A percentile compares a stretch with the other conserved stretches of the same genome.
Evolutionary conservation across 2,888 invertebrate genomes (phyloP).

Genomic region (Timandra comae): DNA sequence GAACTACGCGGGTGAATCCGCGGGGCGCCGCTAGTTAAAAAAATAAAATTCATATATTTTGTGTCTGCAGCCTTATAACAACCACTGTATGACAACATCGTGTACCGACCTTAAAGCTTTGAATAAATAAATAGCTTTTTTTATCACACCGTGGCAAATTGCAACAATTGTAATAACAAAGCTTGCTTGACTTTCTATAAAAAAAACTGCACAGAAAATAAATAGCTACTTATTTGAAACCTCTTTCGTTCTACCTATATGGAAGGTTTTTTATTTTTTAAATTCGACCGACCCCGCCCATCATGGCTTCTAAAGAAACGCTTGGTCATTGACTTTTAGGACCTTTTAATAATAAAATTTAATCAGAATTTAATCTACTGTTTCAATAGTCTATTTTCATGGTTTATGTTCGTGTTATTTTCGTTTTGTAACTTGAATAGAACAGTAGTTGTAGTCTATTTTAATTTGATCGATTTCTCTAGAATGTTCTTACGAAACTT

Average conservation of each 20-base stretch:
- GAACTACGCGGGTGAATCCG: no score
- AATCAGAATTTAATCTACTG: constrained; percentile 69
- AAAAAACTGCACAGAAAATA: constrained; percentile 15
- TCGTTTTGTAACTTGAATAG: background rate
- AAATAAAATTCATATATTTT: no score
- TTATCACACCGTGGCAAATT: constrained; percentile 5
- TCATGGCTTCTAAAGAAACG: constrained; percentile 30
- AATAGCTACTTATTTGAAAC: constrained; percentile 35
- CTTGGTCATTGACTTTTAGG: constrained; percentile 51
- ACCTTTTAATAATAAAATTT: constrained; percentile 52
- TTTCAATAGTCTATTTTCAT: constrained; percentile 54
- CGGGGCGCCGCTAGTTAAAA: no score
- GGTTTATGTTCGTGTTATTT: constrained; percentile 22
- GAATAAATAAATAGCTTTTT: constrained; percentile 4
- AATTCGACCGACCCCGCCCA: constrained; percentile 49
- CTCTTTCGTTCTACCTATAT: constrained; percentile 36
- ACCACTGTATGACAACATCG: no score
- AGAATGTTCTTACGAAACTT: no score
- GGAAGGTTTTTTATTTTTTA: constrained; percentile 39
- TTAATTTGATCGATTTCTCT: no score
- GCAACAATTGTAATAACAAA: constrained; percentile 14
- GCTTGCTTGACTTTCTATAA: constrained; percentile 16
- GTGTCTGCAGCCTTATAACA: no score
- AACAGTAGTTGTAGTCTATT: no score
- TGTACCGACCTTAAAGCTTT: no score